Conservation (phyloP, 64 coral and sea anemone genomes). For the Pocillopora verrucosa region DNA sequence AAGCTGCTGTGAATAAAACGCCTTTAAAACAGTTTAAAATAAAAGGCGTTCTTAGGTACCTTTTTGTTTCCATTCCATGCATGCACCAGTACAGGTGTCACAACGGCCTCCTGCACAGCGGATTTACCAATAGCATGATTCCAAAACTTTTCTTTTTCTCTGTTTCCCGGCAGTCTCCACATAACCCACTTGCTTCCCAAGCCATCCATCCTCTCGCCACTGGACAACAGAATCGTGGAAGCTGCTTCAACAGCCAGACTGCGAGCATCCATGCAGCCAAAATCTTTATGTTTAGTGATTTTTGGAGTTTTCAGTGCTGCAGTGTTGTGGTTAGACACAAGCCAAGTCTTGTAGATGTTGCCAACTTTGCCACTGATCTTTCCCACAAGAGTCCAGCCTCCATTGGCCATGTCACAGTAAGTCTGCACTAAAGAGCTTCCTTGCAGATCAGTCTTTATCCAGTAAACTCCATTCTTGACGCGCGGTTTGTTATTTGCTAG, state of each 20-base stretch:
- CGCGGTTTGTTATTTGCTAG: slow-evolving; percentile 27
- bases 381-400: slow-evolving; percentile 84
- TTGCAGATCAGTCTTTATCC: slow-evolving; percentile 65
- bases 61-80: slow-evolving; percentile 54
- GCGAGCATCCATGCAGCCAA: slow-evolving; percentile 62
- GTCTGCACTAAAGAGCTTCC: slow-evolving; percentile 30
- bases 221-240: slow-evolving; percentile 63
- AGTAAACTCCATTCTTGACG: slow-evolving; percentile 67
- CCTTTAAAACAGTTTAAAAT: too few species aligned
- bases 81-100: slow-evolving; percentile 33
- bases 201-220: slow-evolving; percentile 46
- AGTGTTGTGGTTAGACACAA: slow-evolving; percentile 60
- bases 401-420: slow-evolving; percentile 79
- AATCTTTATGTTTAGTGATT: slow-evolving; percentile 19
- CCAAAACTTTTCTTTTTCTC: slow-evolving; percentile 58
- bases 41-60: slow-evolving; percentile 1
- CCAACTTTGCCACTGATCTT: slow-evolving; percentile 73
- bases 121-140: slow-evolving; percentile 42
- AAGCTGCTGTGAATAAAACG: too few species aligned
- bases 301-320: slow-evolving; percentile 40
- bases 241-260: slow-evolving; percentile 51
- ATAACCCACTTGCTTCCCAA: slow-evolving; percentile 70
- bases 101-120: neutral
- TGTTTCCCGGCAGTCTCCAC: slow-evolving; percentile 51
- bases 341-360: slow-evolving; percentile 65